Evolutionary conservation across 1,140 invertebrate species (phyloP).

Genomic region (Drepana arcuata): DNA sequence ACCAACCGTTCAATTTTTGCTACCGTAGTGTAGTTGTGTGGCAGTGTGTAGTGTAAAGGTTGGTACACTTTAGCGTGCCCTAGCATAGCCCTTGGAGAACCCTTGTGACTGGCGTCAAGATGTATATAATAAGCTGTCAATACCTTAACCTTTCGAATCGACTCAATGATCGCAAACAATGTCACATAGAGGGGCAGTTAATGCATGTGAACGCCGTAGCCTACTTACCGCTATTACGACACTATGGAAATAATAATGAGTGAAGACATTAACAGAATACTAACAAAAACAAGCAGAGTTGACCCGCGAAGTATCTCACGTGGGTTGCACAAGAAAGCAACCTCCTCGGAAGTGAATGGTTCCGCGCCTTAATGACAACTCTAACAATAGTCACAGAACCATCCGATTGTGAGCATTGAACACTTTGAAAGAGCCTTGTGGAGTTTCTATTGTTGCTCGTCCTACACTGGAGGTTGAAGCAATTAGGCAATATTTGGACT

Average conservation of each 20-base stretch:
- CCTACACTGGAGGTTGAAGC: slow-evolving; percentile 32
- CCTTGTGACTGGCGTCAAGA: no score
- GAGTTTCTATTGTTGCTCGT: slow-evolving; percentile 47
- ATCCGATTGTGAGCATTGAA: slow-evolving; percentile 20
- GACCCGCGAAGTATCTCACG: slow-evolving; percentile 32
- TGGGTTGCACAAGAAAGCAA: slow-evolving; percentile 31
- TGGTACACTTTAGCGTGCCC: no score
- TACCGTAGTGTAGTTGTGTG: no score
- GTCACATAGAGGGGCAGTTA: slow-evolving; percentile 7
- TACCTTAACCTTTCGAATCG: no score
- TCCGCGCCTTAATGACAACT: slow-evolving; percentile 32
- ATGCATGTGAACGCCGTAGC: slow-evolving; percentile 13
- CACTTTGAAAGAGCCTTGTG: slow-evolving; percentile 20
- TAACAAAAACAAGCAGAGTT: slow-evolving; percentile 21
- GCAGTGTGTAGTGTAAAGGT: no score
- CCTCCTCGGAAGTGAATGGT: slow-evolving; percentile 42
- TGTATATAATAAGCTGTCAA: no score
- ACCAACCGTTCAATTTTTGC: no score
- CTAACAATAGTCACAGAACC: slow-evolving; percentile 30
- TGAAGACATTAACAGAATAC: slow-evolving; percentile 19
- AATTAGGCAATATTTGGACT: slow-evolving; percentile 53
- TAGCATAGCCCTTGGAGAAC: no score
- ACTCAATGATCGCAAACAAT: neutral
- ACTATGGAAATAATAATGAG: slow-evolving; percentile 21
- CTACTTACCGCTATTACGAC: slow-evolving; percentile 16